Base-by-base conservation (phyloP, 2,888 invertebrate species). In the Yponomeuta sedellus region DNA sequence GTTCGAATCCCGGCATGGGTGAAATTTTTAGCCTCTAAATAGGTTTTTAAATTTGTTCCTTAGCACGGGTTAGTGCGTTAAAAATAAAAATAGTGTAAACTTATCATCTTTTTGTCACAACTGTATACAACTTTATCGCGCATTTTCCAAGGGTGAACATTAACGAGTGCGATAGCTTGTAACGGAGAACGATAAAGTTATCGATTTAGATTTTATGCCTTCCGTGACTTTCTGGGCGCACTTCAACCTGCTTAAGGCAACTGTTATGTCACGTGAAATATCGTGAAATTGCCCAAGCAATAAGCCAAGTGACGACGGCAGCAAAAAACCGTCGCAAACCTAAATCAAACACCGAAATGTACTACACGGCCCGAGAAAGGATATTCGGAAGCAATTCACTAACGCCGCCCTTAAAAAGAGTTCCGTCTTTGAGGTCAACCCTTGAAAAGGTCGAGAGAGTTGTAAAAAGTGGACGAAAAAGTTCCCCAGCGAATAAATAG, bases 401-500 rank as follows among this genome's bases (percentile, higher is more conserved):
- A 52, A 52, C 44, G 44, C 44, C 44, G 5, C 5, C 44, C 44
- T 6, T 52, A 52, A 52, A 52, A 52, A 16, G 44, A 52, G 44
- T 52, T 12, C 44, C 44, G 44, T 52, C 44, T 52, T 52, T 52
- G 12, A 16, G 44, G 16, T 52, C 44, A 52, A 52, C 44, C 44
- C 44, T 52, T 52, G 34, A 52, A 52, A 52, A 52, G 44, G 44
- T 16, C 16, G 16, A 16, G 44, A 34, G 34, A 34, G 34, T 34
- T 52, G 44, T 52, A 52, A 52, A 52, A 52, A 52, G 44, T 52
- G 44, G 12, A 12, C 44, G 44, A 22, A 59, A 25, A 59, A 59
- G 59, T 22, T 20, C 59, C 25, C 25, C 59, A 59, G 59, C 20
- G 59, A 25, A 59, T 59, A 59, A 59, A 59, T 59, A 59, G 59